A percentile compares a stretch with the other conserved stretches of the same genome.
Evolutionary conservation across 2,113 vertebrate species (phyloP).

Genomic region (Anhinga rufa): DNA sequence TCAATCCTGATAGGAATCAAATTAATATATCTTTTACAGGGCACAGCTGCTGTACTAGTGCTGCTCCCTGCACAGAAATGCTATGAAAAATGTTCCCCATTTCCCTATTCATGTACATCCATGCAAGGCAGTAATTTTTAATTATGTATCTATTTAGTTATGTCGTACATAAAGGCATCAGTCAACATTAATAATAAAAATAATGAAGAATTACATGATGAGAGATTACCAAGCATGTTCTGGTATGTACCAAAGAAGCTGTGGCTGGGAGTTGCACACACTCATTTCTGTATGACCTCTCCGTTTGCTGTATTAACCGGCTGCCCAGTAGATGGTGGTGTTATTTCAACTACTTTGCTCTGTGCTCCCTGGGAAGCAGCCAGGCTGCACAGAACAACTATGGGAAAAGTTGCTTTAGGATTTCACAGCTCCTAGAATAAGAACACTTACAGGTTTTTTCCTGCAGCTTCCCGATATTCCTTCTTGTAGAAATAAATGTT

Average conservation of each 20-base stretch:
- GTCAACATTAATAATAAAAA: neutral
- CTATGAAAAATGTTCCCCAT: neutral
- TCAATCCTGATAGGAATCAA: neutral
- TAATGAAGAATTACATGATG: neutral
- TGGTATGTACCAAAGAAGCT: neutral
- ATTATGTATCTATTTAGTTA: neutral
- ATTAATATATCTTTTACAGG: neutral
- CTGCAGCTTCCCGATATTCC: neutral
- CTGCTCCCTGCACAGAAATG: neutral
- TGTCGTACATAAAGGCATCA: neutral
- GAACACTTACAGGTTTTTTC: neutral
- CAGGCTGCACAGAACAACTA: neutral
- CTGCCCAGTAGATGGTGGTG: slow-evolving; percentile 77
- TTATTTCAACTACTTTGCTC: slow-evolving; percentile 66
- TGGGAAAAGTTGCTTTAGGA: neutral
- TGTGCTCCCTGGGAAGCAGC: neutral
- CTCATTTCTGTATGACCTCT: neutral
- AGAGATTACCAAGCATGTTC: neutral
- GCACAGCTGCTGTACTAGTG: neutral
- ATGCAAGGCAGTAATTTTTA: neutral
- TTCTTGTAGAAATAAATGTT: neutral
- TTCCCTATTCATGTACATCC: neutral
- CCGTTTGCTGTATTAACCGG: neutral
- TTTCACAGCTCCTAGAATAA: neutral
- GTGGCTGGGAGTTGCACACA: neutral